Base-by-base conservation (phyloP, 2,113 vertebrate genomes). In the Clarias magur region DNA sequence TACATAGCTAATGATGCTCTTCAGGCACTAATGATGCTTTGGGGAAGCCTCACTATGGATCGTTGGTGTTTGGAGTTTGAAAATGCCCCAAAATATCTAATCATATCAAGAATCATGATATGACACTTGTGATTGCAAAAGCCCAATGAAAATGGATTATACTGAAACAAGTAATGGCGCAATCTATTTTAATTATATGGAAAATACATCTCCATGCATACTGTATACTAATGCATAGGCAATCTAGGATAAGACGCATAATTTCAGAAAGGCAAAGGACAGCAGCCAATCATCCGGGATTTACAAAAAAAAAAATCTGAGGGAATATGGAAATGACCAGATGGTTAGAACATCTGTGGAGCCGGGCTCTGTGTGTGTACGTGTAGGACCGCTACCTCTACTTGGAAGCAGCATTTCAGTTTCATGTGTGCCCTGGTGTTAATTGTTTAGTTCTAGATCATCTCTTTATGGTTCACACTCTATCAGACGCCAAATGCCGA, bases 271-370 rank as follows among this genome's bases (percentile, higher is more conserved):
- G 62, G 27, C 60, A 84, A 87, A 68, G 60, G 62, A 87, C 81
- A 87, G 42, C 38, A 84, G n/a, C 54, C 80, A 87, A 78, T 87
- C 59, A 83, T 68, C 70, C 21, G 17, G 21, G 13, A 63, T 81
- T 67, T 59, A 70, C 25, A 79, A 78, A 87, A 84, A 70, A 17
- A 79, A 78, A 87, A 79, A 79, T 83, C 57, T 87, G 25, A 68
- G 19, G 67, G 53, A 84, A 87, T 84, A 87, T 84, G 86, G 86
- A 87, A 78, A 87, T 83, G 48, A 87, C 42, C 81, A 87, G 81
- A 83, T 87, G 80, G 81, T 87, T 67, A 83, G 57, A 87, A 87
- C 86, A 87, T 87, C 86, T 87, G 86, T 68, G 82, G 70, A 87
- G 60, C 86, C 19, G 15, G 30, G 57, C 86, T 65, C 12, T 30